Evolutionary conservation across 2,797 vertebrate species (phyloP).

Genomic region (Iguana delicatissima): DNA sequence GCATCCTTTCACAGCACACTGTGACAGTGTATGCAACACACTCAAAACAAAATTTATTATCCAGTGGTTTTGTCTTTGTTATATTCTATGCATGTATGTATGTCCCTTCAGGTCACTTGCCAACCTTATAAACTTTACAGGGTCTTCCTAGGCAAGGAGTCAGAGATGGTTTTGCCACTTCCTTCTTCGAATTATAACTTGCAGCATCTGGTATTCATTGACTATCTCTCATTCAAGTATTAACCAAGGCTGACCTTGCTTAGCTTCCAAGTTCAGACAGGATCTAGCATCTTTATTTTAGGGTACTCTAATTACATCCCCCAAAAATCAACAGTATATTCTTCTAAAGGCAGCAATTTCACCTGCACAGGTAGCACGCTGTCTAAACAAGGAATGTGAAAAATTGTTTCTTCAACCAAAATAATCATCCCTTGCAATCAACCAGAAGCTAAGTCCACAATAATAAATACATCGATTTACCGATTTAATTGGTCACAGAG

Average conservation of each 20-base stretch:
- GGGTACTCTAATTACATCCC: not conserved
- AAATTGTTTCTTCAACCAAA: slow-evolving; percentile 33
- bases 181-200: too few species aligned
- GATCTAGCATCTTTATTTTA: not conserved
- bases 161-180: too few species aligned
- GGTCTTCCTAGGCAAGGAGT: too few species aligned
- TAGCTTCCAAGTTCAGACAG: too few species aligned
- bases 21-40: not conserved
- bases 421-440: fast-evolving
- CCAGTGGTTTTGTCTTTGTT: slow-evolving; percentile 3
- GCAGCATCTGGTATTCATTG: too few species aligned
- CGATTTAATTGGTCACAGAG: slow-evolving; percentile 1
- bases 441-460: not conserved
- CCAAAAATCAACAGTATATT: slow-evolving; percentile 8
- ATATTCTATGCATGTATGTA: not conserved
- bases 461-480: slow-evolving; percentile 35
- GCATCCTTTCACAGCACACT: not conserved
- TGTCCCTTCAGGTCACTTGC: too few species aligned
- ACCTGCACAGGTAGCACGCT: slow-evolving; percentile 20
- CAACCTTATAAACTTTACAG: too few species aligned
- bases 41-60: not conserved
- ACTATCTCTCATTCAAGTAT: too few species aligned
- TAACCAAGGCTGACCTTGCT: too few species aligned
- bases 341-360: slow-evolving; percentile 18
- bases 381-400: not conserved